Evolutionary conservation across 2,113 vertebrate species (phyloP).

Genomic region (Calidris pygmaea): DNA sequence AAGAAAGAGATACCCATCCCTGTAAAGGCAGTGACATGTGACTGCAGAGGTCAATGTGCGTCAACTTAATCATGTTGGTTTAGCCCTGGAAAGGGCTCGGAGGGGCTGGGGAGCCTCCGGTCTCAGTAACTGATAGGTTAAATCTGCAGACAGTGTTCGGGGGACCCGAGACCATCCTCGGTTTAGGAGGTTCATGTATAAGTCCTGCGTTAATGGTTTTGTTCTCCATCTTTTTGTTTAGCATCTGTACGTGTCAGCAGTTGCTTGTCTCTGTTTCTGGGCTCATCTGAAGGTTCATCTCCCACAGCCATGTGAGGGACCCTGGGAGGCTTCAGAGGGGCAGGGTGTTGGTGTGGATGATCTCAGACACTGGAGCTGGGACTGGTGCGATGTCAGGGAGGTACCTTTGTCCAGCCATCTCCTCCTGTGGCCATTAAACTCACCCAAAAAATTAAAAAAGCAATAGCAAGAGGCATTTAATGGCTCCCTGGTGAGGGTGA

Average conservation of each 20-base stretch:
- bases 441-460: neutral
- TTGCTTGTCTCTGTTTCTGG: neutral
- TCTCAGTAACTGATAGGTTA: neutral
- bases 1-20: neutral
- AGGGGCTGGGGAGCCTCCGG: neutral
- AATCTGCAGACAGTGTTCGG: neutral
- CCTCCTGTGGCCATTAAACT: neutral
- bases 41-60: neutral
- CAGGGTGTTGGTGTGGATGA: neutral
- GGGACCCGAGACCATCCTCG: neutral
- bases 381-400: neutral
- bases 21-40: neutral
- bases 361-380: accelerated
- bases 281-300: neutral
- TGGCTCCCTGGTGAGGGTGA: neutral
- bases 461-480: neutral
- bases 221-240: neutral
- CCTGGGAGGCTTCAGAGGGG: neutral
- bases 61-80: neutral
- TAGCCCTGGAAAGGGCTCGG: neutral
- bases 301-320: neutral
- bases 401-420: neutral
- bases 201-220: neutral
- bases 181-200: neutral
- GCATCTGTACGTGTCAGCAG: neutral